These are phyloP conservation scores for Dynastes maya DNA, from an alignment of 2,888 invertebrate species.

Conservation along the genomic window DNA sequence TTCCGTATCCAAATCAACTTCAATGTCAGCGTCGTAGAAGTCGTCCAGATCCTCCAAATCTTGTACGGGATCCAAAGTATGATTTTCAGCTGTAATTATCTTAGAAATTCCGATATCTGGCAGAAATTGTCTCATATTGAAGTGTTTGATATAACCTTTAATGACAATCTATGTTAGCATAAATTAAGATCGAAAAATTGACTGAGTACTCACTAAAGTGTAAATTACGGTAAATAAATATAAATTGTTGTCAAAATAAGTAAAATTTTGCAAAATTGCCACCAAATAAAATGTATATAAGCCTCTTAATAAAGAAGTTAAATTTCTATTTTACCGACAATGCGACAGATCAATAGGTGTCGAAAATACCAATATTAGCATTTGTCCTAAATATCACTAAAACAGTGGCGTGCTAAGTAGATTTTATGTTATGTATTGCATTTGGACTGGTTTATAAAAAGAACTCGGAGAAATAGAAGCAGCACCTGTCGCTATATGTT, in stretches of 20 bases:
- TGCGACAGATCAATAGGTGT: too few relatives aligned
- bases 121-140: constrained; percentile 20
- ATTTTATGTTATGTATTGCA: too few relatives aligned
- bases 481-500: too few relatives aligned
- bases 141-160: not conserved
- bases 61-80: not conserved
- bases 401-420: not conserved
- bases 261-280: not conserved
- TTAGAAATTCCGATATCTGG: constrained; percentile 14
- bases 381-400: not conserved
- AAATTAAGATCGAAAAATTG: not conserved
- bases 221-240: not conserved
- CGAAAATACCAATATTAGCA: too few relatives aligned
- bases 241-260: not conserved
- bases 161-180: not conserved
- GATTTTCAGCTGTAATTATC: not conserved
- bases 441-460: too few relatives aligned
- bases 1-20: not conserved
- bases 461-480: too few relatives aligned
- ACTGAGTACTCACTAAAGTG: not conserved
- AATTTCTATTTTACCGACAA: not conserved
- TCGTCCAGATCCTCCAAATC: not conserved
- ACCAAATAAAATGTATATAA: not conserved
- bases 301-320: not conserved
- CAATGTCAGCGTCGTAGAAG: constrained; percentile 1